These are phyloP conservation scores for Percopsis transmontana DNA, from an alignment of 2,113 vertebrate species.

Conservation along the genomic window DNA sequence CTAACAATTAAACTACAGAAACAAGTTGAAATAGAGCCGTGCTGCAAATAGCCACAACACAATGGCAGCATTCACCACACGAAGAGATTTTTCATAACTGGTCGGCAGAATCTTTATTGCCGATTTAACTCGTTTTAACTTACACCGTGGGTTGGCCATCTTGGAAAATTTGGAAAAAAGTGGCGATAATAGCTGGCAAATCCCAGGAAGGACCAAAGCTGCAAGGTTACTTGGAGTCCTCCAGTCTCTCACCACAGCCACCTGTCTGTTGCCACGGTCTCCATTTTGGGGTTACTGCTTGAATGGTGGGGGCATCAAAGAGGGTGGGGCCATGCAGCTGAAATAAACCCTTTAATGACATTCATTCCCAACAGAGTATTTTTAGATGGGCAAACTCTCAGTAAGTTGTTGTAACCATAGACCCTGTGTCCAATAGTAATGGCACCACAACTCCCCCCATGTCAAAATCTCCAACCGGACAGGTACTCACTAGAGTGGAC, in stretches of 20 bases:
- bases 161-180: constrained; percentile 8
- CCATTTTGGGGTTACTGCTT: background rate
- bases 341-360: constrained; percentile 12
- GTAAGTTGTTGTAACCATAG: constrained; percentile 32
- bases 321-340: background rate
- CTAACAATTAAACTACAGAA: no score
- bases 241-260: background rate
- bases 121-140: no score
- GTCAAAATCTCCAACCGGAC: background rate
- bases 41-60: no score
- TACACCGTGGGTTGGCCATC: no score
- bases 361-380: constrained; percentile 33
- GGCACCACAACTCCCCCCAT: constrained; percentile 4
- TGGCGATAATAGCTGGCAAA: background rate
- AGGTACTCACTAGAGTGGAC: background rate
- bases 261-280: constrained; percentile 4
- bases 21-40: no score
- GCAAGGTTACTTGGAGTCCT: background rate
- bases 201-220: background rate
- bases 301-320: background rate
- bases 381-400: background rate
- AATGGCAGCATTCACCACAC: no score
- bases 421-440: constrained; percentile 11
- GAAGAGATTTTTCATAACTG: no score
- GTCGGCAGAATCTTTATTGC: no score